phyloP scores from a whole-genome alignment of 2,797 vertebrate genomes.

The Darevskia mixta region DNA sequence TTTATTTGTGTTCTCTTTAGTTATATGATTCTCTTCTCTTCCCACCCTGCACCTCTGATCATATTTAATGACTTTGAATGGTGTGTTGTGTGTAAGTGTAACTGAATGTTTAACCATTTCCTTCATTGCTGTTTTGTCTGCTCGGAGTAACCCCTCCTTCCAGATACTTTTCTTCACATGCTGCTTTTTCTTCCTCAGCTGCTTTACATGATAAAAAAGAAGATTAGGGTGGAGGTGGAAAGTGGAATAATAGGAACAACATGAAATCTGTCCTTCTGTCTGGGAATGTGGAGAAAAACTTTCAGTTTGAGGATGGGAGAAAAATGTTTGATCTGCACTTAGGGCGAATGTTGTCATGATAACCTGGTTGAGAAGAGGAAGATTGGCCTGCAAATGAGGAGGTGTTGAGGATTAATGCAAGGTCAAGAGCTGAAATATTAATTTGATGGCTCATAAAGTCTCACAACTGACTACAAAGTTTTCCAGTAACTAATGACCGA shows the following conservation, averaged over 20 bases:
- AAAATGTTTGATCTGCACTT: neutral
- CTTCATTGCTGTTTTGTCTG: neutral
- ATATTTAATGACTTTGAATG: neutral
- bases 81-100: neutral
- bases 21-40: neutral
- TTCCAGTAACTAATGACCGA: neutral
- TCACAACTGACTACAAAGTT: neutral
- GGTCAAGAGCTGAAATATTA: constrained; percentile 3
- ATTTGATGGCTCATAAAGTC: neutral
- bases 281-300: neutral
- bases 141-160: neutral
- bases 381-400: neutral
- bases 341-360: neutral
- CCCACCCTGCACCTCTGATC: neutral
- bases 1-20: neutral
- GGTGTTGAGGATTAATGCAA: neutral
- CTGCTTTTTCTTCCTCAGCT: neutral
- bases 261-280: neutral
- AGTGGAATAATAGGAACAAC: neutral
- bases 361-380: neutral
- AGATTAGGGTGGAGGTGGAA: too few relatives aligned
- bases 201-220: neutral
- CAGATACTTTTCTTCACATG: neutral
- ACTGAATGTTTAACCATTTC: neutral
- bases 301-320: neutral